Evolutionary conservation across 2,797 vertebrate genomes (phyloP), one percentile per base, ranked within the genome.

Genomic region (Rhinogobio ventralis): DNA sequence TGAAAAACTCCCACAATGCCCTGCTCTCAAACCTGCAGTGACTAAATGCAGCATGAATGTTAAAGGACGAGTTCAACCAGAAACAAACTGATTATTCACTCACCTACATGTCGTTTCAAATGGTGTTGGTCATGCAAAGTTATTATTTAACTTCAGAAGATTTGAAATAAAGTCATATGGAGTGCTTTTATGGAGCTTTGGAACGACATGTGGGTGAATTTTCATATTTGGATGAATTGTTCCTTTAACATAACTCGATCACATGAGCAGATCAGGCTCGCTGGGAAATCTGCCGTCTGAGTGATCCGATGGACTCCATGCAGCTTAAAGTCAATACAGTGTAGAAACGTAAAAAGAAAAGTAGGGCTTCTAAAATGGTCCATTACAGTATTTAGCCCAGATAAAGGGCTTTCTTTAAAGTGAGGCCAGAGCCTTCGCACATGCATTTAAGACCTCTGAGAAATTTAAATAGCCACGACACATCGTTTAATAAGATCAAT

Each of bases 371-470:
- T 85, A 86, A 87, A 88, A 83, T 71, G 81, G 68, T 77, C 60
- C 75, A 60, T 73, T 83, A 82, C 62, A 62, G 33, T 64, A 80
- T 53, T 79, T 60, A 67, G 74, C 82, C 86, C 82, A 19, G 66
- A 49, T 67, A 79, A 73, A 82, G 81, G 78, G 74, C 82, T 83
- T 57, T 49, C 51, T 79, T 49, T 78, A 39, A n/a, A 55, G 62
- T 15, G 14, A 64, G 60, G 60, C 60, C 5, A 13, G 13, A 62
- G 72, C 30, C 49, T 77, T 84, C 76, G 76, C 74, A 89, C 87
- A 86, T 91, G 90, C 90, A 85, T 73, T 75, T 85, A 72, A 82
- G 78, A 86, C 49, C 75, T 69, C 33, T 69, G n/a, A 39, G 83
- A 71, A 67, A 88, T 51, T 4, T 9, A 81, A 88, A 79, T 72